Evolutionary conservation across 2,888 invertebrate genomes (phyloP), one percentile per base, ranked within the genome.

Genomic region (Sesamia inferens): DNA sequence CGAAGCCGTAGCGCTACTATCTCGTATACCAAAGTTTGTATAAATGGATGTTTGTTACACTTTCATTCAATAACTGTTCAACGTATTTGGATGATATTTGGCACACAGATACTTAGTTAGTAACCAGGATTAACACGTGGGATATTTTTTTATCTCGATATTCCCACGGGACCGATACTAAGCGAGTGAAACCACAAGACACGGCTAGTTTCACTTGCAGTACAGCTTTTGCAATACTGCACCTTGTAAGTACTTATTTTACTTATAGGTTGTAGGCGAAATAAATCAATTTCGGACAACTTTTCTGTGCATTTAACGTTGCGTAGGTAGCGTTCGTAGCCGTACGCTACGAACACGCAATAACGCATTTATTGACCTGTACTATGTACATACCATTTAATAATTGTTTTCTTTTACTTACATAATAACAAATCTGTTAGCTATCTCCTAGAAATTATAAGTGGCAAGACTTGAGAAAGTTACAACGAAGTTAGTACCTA

Each of bases 401-500:
- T 54, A n/a, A 54, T 54, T n/a, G n/a, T n/a, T n/a, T n/a, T 54
- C 51, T 54, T 74, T 47, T 65, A 14, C 59, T 70, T 59, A 64
- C 44, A 31, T 47, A 71, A 71, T 64, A 57, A 73, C 57, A 64
- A 77, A 72, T 70, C 51, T 54, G 59, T 68, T 74, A 71, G 73
- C 74, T 74, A 68, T 61, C 64, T 44, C 64, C 10, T 64, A 67
- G 70, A 71, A 72, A 72, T 31, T 68, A n/a, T 77, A 70, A 75
- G 74, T 68, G 66, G 64, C 24, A 39, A 64, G 76, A 78, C 75
- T 80, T 75, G 61, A 72, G 39, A 59, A 76, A 71, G 78, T 84
- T 78, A 84, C 73, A 69, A 62, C 69, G 22, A 71, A 84, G 73
- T 84, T 84, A 77, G 74, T 70, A 68, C 70, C 44, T 72, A 78